A percentile compares a stretch with the other conserved stretches of the same genome.
Conservation (phyloP, 2,797 vertebrate species). For the Hydrolagus colliei region DNA sequence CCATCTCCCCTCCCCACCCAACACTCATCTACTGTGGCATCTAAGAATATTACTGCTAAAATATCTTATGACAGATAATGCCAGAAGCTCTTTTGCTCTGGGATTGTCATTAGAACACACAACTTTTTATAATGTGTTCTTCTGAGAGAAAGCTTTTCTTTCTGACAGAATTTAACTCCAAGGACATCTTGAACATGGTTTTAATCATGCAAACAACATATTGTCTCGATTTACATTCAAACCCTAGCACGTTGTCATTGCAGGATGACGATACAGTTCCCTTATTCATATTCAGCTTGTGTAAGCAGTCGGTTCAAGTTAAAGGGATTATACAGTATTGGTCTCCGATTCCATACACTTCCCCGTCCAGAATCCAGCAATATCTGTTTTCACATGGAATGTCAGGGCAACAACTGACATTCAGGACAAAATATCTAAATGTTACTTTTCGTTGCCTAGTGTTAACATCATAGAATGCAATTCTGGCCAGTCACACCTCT, state of each 20-base stretch:
- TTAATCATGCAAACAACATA: neutral
- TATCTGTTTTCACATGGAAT: conserved; percentile 15
- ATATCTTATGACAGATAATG: neutral
- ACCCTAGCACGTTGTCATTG: too few species aligned
- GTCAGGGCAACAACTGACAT: neutral
- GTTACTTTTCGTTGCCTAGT: neutral
- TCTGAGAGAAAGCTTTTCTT: neutral
- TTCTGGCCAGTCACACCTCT: neutral
- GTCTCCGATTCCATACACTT: neutral
- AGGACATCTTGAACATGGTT: neutral
- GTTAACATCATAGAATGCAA: neutral
- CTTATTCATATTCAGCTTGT: neutral
- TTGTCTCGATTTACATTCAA: neutral
- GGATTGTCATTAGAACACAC: neutral
- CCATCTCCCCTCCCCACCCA: neutral
- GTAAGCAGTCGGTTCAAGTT: neutral
- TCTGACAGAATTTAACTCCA: neutral
- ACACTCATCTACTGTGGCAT: too few species aligned
- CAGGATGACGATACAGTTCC: neutral
- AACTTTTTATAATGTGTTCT: neutral
- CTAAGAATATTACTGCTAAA: too few species aligned
- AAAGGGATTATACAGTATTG: conserved; percentile 12
- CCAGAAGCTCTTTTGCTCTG: neutral
- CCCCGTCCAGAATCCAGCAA: neutral
- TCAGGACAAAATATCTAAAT: neutral